Base-by-base conservation (phyloP, 2,113 vertebrate genomes). In the Cercopithecus mona region DNA sequence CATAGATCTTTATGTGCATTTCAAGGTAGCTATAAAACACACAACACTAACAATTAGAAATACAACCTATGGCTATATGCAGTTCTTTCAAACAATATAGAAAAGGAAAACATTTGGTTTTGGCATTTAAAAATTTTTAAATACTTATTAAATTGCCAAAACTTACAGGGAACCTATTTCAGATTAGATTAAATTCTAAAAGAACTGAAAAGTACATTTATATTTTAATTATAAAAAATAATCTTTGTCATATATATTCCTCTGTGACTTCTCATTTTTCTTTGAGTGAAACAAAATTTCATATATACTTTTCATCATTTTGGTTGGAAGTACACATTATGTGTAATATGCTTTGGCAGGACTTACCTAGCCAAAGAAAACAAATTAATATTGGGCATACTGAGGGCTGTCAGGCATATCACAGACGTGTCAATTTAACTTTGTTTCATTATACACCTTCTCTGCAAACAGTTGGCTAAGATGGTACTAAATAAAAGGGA, bases 341-440 rank as follows among this genome's bases (percentile, higher is more conserved):
- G 96, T 95, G 93, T 99, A 98, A 99, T 98, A 93, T 88, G 94
- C 98, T 98, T 98, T 99, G 98, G 98, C 98, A 99, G 97, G 97
- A 97, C 97, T 98, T 98, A 98, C 98, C 98, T 98, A 98, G 98
- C 98, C 98, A 99, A 99, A 98, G 98, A 98, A 99, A 99, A 98
- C 98, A 99, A 99, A 99, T 99, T 99, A 99, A 99, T 98, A 98
- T 98, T 98, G 97, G 98, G 98, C 98, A 98, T 97, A 97, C 98
- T 97, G 98, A 98, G 98, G 98, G 97, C 98, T 98, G 98, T 98
- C 98, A 98, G 98, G 98, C 98, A 97, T 98, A 98, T 98, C 98
- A 98, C 98, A 98, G 97, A 98, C 95, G 75, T 98, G 98, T 98
- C 98, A 97, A 97, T 98, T 99, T 98, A 98, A 98, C 97, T 98